Percentiles rank a stretch among this genome's conserved stretches.
Evolutionary conservation across 2,797 vertebrate species (phyloP).

Genomic region (Alcedo atthis): DNA sequence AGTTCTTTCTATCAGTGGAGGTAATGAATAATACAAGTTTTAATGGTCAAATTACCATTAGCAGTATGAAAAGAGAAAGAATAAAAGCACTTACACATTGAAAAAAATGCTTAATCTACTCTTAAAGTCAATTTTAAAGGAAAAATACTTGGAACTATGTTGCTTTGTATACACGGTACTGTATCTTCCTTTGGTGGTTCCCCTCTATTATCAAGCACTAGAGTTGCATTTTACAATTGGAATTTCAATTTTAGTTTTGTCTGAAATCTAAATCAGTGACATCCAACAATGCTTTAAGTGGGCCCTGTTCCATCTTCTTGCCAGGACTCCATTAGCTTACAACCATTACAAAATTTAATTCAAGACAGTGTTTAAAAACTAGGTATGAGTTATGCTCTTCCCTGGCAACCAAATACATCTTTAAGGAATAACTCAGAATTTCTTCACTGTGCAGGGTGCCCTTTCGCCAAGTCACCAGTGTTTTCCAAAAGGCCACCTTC

Average conservation of each 20-base stretch:
- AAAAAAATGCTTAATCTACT: background rate
- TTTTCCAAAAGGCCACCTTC: background rate
- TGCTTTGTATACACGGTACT: background rate
- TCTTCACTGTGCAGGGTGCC: background rate
- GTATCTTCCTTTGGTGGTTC: background rate
- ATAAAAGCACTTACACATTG: background rate
- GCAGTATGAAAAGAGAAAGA: background rate
- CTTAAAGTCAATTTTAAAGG: background rate
- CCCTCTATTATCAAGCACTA: background rate
- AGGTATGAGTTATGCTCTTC: background rate
- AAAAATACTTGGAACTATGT: background rate
- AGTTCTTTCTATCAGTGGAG: background rate
- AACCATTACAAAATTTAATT: background rate
- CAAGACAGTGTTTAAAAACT: background rate
- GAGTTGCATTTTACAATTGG: conserved; percentile 24
- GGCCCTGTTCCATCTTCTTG: conserved; percentile 13
- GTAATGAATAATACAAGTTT: background rate
- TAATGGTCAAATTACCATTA: background rate
- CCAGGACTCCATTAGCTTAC: background rate
- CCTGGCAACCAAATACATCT: background rate
- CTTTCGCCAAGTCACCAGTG: background rate
- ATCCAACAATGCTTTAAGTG: background rate
- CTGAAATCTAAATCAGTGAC: background rate
- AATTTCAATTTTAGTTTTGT: conserved; percentile 44
- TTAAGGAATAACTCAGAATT: background rate